These are phyloP conservation scores for Tapirus indicus DNA, from an alignment of 2,797 vertebrate genomes.

Conservation along the genomic window DNA sequence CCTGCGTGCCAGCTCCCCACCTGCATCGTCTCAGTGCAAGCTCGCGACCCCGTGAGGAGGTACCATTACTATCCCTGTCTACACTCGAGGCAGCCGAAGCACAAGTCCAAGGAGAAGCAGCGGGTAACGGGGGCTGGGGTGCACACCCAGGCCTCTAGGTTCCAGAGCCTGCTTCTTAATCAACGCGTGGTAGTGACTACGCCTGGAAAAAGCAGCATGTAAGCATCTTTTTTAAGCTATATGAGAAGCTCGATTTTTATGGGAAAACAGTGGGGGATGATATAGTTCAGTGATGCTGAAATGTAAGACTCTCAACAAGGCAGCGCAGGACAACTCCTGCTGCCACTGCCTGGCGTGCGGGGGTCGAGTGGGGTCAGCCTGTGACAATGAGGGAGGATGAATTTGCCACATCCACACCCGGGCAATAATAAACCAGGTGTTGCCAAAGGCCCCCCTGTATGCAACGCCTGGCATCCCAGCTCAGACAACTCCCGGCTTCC, in stretches of 20 bases:
- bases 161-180: neutral
- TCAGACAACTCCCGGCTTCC: neutral
- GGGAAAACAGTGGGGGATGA: neutral
- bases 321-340: no score
- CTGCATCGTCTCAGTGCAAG: neutral
- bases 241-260: neutral
- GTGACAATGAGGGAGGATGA: neutral
- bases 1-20: neutral
- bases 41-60: neutral
- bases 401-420: rapidly evolving
- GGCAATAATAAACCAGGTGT: neutral
- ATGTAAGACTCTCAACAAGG: neutral
- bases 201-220: neutral
- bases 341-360: neutral
- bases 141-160: neutral
- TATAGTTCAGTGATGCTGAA: neutral
- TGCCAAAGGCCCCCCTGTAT: rapidly evolving
- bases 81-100: neutral
- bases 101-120: neutral
- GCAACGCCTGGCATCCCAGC: neutral
- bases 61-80: neutral
- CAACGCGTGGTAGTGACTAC: neutral
- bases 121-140: neutral
- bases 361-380: neutral
- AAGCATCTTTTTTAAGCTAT: no score